Evolutionary conservation across 1,140 invertebrate genomes (phyloP).

Genomic region (Heliconius nattereri): DNA sequence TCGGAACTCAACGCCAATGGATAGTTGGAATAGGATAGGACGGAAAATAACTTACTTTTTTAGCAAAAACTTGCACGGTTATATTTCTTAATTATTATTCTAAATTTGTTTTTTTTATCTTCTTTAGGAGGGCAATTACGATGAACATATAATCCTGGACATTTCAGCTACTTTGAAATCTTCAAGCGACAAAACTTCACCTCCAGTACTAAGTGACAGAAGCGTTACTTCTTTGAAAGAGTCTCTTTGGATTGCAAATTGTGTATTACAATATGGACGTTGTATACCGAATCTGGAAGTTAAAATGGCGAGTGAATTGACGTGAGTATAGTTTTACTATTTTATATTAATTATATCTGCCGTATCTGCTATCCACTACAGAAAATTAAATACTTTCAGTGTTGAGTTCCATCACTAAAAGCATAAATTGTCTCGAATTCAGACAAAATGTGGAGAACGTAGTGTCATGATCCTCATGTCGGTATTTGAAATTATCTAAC

Average conservation of each 20-base stretch:
- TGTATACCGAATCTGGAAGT: constrained; percentile 26
- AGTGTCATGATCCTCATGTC: too few species aligned
- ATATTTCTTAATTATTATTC: neutral
- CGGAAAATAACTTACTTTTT: too few species aligned
- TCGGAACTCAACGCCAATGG: too few species aligned
- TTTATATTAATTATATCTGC: neutral
- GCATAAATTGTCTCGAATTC: neutral
- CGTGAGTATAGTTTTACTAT: constrained; percentile 23
- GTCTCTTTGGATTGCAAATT: constrained; percentile 41
- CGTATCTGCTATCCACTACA: too few species aligned
- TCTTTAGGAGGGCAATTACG: constrained; percentile 42
- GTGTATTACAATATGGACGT: constrained; percentile 15
- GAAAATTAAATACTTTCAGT: neutral
- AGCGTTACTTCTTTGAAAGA: constrained; percentile 24
- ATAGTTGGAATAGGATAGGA: too few species aligned
- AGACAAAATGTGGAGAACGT: neutral
- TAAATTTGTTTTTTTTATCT: neutral
- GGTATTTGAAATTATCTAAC: too few species aligned
- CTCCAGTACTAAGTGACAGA: constrained; percentile 37
- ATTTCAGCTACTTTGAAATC: constrained; percentile 32
- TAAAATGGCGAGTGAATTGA: neutral
- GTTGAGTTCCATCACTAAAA: neutral
- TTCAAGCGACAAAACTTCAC: neutral
- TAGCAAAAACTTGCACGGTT: too few species aligned
- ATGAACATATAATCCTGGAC: constrained; percentile 39